Evolutionary conservation across 2,888 invertebrate species (phyloP).

Genomic region (Stomorhina lunata): DNA sequence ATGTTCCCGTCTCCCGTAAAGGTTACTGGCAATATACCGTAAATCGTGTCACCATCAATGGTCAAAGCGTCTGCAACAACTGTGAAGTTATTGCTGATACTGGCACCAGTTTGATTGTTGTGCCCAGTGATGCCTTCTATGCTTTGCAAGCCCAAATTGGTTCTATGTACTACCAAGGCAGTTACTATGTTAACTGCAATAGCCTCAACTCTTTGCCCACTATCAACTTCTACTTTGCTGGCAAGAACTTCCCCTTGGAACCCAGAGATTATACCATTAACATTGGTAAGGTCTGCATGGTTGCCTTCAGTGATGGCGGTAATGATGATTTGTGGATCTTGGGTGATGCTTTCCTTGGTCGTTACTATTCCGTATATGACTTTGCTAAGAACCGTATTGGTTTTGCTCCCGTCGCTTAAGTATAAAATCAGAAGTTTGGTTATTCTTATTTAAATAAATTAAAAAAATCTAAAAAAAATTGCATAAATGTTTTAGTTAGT

Average conservation of each 20-base stretch:
- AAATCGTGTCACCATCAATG: conserved; percentile 83
- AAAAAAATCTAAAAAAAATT: too few species aligned
- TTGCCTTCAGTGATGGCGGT: conserved; percentile 94
- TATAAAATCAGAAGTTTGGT: too few species aligned
- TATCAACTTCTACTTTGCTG: conserved; percentile 88
- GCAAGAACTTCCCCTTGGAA: conserved; percentile 86
- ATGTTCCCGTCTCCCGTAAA: conserved; percentile 88
- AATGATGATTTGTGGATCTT: conserved; percentile 92
- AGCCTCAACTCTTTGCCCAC: conserved; percentile 87
- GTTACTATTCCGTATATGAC: conserved; percentile 97
- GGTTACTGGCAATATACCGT: conserved; percentile 98
- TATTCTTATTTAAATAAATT: too few species aligned
- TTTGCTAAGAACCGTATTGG: conserved; percentile 90
- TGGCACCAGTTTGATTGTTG: conserved; percentile 96
- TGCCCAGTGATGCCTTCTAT: conserved; percentile 87
- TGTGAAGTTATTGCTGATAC: conserved; percentile 97
- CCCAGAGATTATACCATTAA: conserved; percentile 88
- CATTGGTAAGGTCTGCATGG: conserved; percentile 86
- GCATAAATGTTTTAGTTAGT: too few species aligned
- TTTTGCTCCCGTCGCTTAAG: conserved; percentile 86
- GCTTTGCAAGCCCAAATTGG: conserved; percentile 37
- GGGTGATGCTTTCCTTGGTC: conserved; percentile 97
- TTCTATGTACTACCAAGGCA: conserved; percentile 75
- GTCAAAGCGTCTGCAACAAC: conserved; percentile 83
- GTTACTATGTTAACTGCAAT: conserved; percentile 86